A percentile compares a stretch with the other conserved stretches of the same genome.
Conservation (phyloP, 2,113 vertebrate genomes). For the Chloroceryle aenea region DNA sequence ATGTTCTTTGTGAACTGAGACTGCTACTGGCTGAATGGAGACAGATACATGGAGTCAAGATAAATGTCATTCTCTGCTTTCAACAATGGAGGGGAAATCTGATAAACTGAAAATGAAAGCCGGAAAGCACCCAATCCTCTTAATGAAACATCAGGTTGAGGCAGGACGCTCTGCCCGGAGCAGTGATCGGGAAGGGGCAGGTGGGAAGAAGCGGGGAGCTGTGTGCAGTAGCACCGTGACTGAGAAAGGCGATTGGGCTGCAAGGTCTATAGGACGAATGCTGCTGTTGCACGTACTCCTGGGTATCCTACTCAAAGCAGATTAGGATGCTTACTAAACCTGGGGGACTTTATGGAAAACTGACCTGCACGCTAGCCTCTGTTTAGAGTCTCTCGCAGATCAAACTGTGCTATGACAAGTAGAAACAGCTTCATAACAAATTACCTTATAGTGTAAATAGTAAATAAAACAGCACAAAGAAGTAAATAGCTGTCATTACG, state of each 20-base stretch:
- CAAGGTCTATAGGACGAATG: neutral
- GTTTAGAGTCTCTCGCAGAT: neutral
- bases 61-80: neutral
- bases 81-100: neutral
- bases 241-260: neutral
- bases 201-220: neutral
- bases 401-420: neutral
- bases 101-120: neutral
- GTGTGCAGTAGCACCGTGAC: neutral
- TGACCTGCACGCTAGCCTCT: neutral
- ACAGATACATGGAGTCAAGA: neutral
- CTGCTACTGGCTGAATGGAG: neutral
- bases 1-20: neutral
- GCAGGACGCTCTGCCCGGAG: neutral
- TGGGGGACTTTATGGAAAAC: neutral
- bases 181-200: neutral
- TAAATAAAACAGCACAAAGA: neutral
- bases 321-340: neutral
- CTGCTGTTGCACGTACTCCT: neutral
- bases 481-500: neutral
- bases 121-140: neutral
- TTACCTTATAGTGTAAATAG: neutral
- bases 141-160: neutral
- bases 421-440: neutral
- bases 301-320: neutral